Evolutionary conservation across 2,113 vertebrate species (phyloP).

Genomic region (Ramphastos sulfuratus): DNA sequence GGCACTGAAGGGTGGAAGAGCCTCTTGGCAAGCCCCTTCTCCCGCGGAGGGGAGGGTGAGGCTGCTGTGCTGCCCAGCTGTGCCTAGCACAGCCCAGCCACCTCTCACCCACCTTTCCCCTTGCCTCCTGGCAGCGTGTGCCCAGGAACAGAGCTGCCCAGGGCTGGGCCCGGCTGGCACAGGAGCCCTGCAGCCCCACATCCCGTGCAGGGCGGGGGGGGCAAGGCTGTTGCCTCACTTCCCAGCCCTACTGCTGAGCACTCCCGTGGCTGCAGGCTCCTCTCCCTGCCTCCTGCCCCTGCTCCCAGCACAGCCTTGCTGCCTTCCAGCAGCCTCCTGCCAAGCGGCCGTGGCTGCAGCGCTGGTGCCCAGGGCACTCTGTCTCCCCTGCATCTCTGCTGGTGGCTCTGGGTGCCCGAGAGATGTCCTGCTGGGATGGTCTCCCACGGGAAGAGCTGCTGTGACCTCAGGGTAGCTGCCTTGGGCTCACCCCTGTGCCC

Average conservation of each 20-base stretch:
- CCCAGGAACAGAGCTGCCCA: not conserved
- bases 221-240: not conserved
- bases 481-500: too few species aligned
- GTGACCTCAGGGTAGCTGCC: not conserved
- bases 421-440: not conserved
- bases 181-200: not conserved
- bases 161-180: rapidly evolving
- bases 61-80: not conserved
- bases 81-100: not conserved
- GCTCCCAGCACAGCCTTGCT: constrained; percentile 1
- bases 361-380: not conserved
- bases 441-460: not conserved
- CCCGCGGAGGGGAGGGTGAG: too few species aligned
- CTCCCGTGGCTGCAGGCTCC: not conserved
- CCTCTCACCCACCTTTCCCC: not conserved
- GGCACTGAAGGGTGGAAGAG: rapidly evolving
- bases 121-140: not conserved
- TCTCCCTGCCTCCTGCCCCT: constrained; percentile 72
- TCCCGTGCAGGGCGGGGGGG: rapidly evolving
- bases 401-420: rapidly evolving
- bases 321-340: constrained; percentile 71
- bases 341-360: constrained; percentile 44
- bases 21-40: not conserved
- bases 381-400: not conserved
- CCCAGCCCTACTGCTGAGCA: rapidly evolving